Evolutionary conservation across 1,140 invertebrate genomes (phyloP), one percentile per base, ranked within the genome.

Genomic region (Ceratitis capitata): DNA sequence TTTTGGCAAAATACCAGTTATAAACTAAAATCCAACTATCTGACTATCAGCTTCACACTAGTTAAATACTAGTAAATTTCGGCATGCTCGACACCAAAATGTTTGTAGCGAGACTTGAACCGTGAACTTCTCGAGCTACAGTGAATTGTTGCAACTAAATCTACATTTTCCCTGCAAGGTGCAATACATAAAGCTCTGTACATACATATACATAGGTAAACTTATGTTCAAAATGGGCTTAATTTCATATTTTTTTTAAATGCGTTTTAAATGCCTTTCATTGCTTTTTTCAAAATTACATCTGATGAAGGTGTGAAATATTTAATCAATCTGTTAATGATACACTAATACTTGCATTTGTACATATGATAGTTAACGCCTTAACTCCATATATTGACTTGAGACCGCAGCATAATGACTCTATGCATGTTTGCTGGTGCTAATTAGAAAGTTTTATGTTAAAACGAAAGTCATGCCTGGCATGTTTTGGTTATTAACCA

Each of bases 381-480:
- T 61, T 5, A 5, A 26, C 12, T 78, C 19, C 10, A 78, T 12
- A 10, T 78, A 45, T 26, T 23, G 42, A 19, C 39, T 23, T 45
- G 2, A 78, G n/a, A 35, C 56, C 5, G 19, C 35, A 19, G 12
- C 29, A 42, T 74, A 42, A 23, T 26, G 16, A 45, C 29, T 61
- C 5, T n/a, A 78, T 78, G 45, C 19, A n/a, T n/a, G 32, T 23
- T 78, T 9, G 32, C 61, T 45, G 42, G 7, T 26, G 69, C 69
- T 78, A 78, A 78, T 78, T 78, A 78, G 69, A 78, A 78, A 78
- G 69, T 26, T 23, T 26, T 45, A 78, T 78, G 45, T 26, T 78
- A 23, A 78, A 78, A 45, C 39, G 69, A 78, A 78, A 42, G 64
- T 74, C 32, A 74, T 26, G 64, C 10, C 32, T 26, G 64, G 39